Base-by-base conservation (phyloP, 1,140 invertebrate species). In the Bombus balteatus region DNA sequence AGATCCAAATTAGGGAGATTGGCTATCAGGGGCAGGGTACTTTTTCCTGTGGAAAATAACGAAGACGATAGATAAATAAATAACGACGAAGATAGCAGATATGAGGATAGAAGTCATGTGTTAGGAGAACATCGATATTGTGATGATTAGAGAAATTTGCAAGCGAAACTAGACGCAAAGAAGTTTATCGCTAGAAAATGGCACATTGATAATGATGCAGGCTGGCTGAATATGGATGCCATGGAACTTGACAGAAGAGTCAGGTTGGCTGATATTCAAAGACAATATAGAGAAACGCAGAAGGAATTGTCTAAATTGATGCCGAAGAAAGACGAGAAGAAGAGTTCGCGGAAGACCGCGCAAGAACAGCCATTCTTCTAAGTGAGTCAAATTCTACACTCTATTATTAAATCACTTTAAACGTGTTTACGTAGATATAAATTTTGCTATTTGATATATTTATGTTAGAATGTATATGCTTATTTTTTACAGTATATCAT, bases 221-320 rank as follows among this genome's bases (percentile, higher is more conserved):
- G 96, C 47, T 96, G 95, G 95, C 95, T 96, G 0, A 95, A 96
- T 53, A 97, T 97, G 93, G 97, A 97, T 92, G 96, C 97, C 2
- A 97, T 97, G 92, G 98, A 98, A 93, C 94, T 97, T 85, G 97
- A 97, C 90, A 98, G 98, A 97, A 95, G 97, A 43, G 96, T 97
- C 93, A 96, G 96, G 68, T 92, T 98, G 81, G 97, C 97, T 1
- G 97, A 98, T 65, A 95, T 98, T 53, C 97, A 98, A 90, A 95
- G 97, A 71, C 96, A 98, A 89, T 98, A 98, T 92, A 96, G 96
- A 85, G 97, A 98, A 91, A 98, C 98, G 92, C 97, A 98, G 93
- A 96, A 96, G 76, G 97, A 98, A 93, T 93, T 98, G 5, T 96
- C 96, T 59, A 97, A 97, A 87, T 95, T 98, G 34, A 96, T 95